Evolutionary conservation across 2,113 vertebrate genomes (phyloP).

Genomic region (Cryptotis parvus): DNA sequence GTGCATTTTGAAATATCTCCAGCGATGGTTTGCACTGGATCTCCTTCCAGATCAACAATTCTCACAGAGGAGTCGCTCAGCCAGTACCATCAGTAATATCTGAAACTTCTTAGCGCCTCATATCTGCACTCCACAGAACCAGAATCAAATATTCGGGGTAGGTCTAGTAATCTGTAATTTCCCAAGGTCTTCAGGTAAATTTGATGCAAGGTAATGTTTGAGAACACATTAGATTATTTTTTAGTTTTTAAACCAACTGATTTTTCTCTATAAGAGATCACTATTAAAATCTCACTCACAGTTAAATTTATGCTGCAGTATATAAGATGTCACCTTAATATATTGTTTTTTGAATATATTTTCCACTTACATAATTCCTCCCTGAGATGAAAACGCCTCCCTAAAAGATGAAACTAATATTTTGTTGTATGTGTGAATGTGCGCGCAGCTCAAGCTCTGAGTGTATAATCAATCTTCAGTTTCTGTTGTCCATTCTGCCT

Average conservation of each 20-base stretch:
- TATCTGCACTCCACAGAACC: not conserved
- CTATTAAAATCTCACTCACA: not conserved
- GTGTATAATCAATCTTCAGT: not conserved
- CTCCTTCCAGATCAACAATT: not conserved
- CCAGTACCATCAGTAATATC: accelerated
- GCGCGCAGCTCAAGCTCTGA: not conserved
- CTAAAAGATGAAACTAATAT: no score
- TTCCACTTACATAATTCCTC: slow-evolving; percentile 1
- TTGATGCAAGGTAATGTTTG: not conserved
- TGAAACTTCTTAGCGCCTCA: not conserved
- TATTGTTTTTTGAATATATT: not conserved
- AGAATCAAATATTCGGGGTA: not conserved
- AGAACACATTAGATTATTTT: not conserved
- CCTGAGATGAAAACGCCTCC: no score
- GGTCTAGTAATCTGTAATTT: not conserved
- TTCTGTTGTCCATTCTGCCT: not conserved
- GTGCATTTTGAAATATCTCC: not conserved
- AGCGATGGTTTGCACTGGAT: no score
- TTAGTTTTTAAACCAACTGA: not conserved
- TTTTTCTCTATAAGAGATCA: not conserved
- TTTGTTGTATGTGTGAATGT: no score
- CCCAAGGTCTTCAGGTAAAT: not conserved
- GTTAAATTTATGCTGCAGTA: not conserved
- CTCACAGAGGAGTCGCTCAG: not conserved
- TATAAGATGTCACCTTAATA: not conserved